phyloP scores from a whole-genome alignment of 2,888 invertebrate genomes.

The Dryococelus australis region DNA sequence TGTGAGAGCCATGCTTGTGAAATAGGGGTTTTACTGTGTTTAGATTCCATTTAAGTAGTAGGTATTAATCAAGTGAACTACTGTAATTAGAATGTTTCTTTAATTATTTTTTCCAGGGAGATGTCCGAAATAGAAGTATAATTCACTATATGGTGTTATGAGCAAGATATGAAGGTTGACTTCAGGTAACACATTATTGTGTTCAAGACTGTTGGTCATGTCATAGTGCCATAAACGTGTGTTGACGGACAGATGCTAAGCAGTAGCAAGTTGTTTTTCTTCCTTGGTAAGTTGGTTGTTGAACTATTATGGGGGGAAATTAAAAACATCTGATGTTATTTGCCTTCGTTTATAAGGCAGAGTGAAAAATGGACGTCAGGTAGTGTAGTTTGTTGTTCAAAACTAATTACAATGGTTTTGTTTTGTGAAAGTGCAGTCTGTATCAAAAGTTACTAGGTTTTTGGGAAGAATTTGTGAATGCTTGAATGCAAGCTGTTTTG shows the following conservation, averaged over 20 bases:
- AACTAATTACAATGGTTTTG: background rate
- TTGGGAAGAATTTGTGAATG: background rate
- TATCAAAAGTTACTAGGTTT: background rate
- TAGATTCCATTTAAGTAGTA: too few relatives aligned
- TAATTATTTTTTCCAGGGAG: background rate
- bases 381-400: background rate
- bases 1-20: too few relatives aligned
- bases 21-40: too few relatives aligned
- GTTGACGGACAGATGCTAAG: background rate
- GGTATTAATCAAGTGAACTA: background rate
- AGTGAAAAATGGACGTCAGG: background rate
- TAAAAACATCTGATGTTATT: background rate
- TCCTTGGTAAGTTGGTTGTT: slow-evolving; percentile 5
- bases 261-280: background rate
- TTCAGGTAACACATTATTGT: background rate
- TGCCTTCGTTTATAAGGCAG: background rate
- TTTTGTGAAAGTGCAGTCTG: background rate
- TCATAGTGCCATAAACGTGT: background rate
- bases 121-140: background rate
- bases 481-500: background rate
- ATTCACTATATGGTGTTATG: background rate
- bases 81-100: background rate
- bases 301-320: background rate
- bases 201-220: too few relatives aligned
- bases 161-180: background rate